Conservation (phyloP, 2,888 invertebrate species). For the Stenodema calcarata region DNA sequence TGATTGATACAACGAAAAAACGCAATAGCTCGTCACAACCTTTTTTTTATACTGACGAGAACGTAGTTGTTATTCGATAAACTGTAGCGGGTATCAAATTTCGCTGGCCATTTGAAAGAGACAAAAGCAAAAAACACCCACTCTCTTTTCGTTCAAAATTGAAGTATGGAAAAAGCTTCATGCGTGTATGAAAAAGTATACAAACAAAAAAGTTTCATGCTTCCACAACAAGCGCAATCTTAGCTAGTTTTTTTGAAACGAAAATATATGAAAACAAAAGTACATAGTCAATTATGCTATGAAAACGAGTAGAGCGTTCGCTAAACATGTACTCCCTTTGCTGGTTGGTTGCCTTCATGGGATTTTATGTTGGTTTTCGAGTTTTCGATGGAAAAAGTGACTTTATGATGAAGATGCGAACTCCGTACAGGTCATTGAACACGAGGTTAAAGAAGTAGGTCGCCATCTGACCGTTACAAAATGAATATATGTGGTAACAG, state of each 20-base stretch:
- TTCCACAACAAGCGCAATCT: constrained; percentile 16
- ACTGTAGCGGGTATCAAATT: too few species aligned
- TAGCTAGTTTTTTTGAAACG: neutral
- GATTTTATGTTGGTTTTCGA: neutral
- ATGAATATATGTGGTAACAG: too few species aligned
- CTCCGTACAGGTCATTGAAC: neutral
- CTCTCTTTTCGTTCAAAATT: neutral
- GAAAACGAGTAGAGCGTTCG: neutral
- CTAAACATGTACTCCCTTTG: neutral
- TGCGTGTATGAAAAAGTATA: neutral
- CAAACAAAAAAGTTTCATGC: neutral
- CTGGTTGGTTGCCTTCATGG: neutral
- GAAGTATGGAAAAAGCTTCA: constrained; percentile 5
- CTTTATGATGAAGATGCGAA: neutral
- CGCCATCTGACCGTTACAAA: too few species aligned
- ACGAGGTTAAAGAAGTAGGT: too few species aligned
- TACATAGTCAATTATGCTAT: neutral
- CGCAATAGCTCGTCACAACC: too few species aligned
- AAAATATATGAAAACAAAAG: neutral
- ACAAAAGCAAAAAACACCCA: too few species aligned
- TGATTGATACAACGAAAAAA: too few species aligned
- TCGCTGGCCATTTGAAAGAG: too few species aligned
- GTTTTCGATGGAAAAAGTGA: too few species aligned
- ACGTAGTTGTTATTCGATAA: too few species aligned
- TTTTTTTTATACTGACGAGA: too few species aligned